Percentiles rank a stretch among this genome's conserved stretches.
These are phyloP conservation scores for Thereuonema tuberculata DNA, from an alignment of 1,140 invertebrate species.

Conservation along the genomic window DNA sequence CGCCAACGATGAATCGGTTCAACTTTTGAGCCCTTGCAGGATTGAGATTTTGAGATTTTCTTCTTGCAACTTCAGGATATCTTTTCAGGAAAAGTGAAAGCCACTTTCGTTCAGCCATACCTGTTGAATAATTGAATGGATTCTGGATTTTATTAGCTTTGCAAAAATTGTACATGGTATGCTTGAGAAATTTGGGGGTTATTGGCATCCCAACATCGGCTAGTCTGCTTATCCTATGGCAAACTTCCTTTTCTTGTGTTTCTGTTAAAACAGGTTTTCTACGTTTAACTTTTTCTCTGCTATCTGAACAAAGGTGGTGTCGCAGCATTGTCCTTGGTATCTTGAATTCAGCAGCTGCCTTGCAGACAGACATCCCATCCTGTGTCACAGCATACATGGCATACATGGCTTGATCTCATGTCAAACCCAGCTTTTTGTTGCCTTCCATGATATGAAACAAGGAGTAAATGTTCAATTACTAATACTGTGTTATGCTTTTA, in stretches of 20 bases:
- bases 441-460: too few species aligned
- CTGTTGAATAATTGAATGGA: background rate
- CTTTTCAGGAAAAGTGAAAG: slow-evolving; percentile 19
- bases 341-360: background rate
- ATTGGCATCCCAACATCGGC: background rate
- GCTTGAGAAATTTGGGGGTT: background rate
- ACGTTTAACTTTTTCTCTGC: background rate
- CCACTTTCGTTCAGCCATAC: slow-evolving; percentile 21
- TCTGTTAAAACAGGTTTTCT: background rate
- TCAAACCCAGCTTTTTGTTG: background rate
- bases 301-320: background rate
- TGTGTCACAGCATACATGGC: background rate
- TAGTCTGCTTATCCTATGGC: background rate
- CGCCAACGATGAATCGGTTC: slow-evolving; percentile 23
- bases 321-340: background rate
- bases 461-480: too few species aligned
- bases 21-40: slow-evolving; percentile 26
- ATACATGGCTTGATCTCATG: background rate
- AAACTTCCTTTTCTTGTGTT: background rate
- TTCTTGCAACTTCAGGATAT: background rate
- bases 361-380: background rate
- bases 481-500: too few species aligned
- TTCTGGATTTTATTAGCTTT: too few species aligned
- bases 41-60: slow-evolving; percentile 27
- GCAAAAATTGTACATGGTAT: background rate